Conservation (phyloP, 2,888 invertebrate species). For the Crossocerus cetratus region DNA sequence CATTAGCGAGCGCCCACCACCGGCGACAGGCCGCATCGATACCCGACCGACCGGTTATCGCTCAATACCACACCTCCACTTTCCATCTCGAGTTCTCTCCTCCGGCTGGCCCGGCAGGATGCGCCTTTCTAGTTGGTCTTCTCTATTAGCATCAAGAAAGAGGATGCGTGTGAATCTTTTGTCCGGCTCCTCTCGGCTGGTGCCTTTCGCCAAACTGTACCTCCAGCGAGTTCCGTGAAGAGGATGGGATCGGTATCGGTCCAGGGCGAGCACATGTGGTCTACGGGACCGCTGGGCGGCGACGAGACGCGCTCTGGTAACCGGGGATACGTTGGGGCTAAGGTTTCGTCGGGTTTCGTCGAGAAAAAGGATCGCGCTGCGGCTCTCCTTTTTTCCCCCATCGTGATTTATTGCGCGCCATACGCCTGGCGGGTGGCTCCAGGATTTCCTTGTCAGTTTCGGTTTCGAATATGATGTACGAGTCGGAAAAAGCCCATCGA, state of each 20-base stretch:
- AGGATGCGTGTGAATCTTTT: neutral
- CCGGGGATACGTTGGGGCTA: conserved; percentile 32
- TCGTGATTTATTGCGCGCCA: conserved; percentile 53
- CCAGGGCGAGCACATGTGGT: conserved; percentile 19
- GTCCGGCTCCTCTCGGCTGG: neutral
- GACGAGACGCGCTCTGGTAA: conserved; percentile 21
- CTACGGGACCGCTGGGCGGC: conserved; percentile 14
- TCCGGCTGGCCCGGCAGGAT: too few relatives aligned
- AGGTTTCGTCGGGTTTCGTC: conserved; percentile 45
- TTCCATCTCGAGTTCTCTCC: neutral
- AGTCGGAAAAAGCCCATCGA: conserved; percentile 50
- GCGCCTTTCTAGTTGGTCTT: too few relatives aligned
- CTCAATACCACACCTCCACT: neutral
- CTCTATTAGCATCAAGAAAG: too few relatives aligned
- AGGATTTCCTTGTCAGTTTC: conserved; percentile 56
- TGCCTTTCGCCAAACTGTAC: neutral
- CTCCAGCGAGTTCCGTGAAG: neutral
- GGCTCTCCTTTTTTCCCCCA: conserved; percentile 33
- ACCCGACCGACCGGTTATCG: conserved; percentile 36
- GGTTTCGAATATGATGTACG: conserved; percentile 57
- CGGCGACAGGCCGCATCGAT: conserved; percentile 70
- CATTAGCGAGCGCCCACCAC: conserved; percentile 68
- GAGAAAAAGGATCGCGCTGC: conserved; percentile 32
- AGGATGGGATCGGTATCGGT: neutral
- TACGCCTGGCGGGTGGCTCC: conserved; percentile 41